Base-by-base conservation (phyloP, 2,113 vertebrate species). In the Spea multiplicata region DNA sequence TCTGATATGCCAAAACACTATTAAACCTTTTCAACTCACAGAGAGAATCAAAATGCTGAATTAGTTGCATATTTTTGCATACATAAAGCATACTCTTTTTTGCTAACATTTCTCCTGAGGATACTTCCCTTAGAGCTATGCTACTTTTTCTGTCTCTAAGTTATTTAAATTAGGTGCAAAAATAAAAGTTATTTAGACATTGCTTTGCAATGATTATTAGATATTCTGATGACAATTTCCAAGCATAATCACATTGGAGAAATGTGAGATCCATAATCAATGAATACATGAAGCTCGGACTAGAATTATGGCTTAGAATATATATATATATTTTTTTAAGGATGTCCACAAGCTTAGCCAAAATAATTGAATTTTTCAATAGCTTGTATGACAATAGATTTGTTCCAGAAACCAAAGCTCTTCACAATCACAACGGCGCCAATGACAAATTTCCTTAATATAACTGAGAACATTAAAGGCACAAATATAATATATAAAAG, bases 361-460 rank as follows among this genome's bases (percentile, higher is more conserved):
- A 47, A 66, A 79, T 79, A 79, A 79, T 78, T 72, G 70, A 16
- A 79, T 62, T 59, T n/a, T 79, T 44, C 67, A 52, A 68, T 74
- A 57, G 52, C 71, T 73, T 59, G 71, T 52, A 61, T 17, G 66
- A 30, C 44, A 67, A 52, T 48, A 61, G 62, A 79, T 73, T 79
- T 73, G 70, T 79, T 62, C 71, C 76, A 78, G 67, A 71, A 70
- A 65, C 45, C 65, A 71, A 78, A 71, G 55, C 14, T 66, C 59
- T 66, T 71, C 76, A 13, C 30, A 72, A 79, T 79, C 71, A 80
- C 64, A 61, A 44, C 45, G 46, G 48, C 53, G 66, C 59, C 66
- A 80, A 80, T 50, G 69, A 72, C 76, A 72, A 46, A 65, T 57
- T 61, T 78, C 65, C 30, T 30, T 30, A 30, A 30, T 30, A 30